These are phyloP conservation scores for Chironex yamaguchii DNA, from an alignment of 30 jellyfish, hydroid and myxozoan genomes.

Conservation along the genomic window DNA sequence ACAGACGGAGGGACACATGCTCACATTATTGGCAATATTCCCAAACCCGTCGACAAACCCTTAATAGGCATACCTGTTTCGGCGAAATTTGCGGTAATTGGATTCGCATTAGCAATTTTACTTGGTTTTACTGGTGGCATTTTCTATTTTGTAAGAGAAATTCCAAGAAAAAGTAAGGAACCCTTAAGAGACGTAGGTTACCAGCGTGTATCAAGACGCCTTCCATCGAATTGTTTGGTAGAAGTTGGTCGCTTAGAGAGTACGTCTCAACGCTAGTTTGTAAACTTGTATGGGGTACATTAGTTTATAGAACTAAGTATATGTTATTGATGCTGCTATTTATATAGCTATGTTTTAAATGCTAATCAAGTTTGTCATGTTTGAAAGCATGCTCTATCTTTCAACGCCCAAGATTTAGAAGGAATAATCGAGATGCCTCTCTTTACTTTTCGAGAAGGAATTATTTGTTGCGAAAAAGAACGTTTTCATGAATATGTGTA, in stretches of 20 bases:
- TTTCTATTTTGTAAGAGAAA: conserved; percentile 77
- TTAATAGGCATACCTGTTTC: conserved; percentile 78
- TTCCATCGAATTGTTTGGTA: not conserved
- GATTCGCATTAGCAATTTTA: conserved; percentile 76
- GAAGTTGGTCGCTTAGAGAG: not conserved
- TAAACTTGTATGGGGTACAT: too few relatives aligned
- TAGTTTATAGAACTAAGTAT: too few relatives aligned
- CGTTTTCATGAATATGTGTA: too few relatives aligned
- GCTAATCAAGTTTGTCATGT: too few relatives aligned
- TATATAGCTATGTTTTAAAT: too few relatives aligned
- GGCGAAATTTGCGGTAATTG: conserved; percentile 89
- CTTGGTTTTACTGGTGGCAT: conserved; percentile 87
- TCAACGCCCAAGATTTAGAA: too few relatives aligned
- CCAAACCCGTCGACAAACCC: conserved; percentile 12
- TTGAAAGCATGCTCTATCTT: too few relatives aligned
- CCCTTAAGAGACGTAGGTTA: not conserved
- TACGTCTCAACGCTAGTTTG: not conserved
- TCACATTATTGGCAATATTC: not conserved
- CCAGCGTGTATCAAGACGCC: not conserved
- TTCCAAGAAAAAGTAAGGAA: conserved; percentile 43
- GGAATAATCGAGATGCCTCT: too few relatives aligned
- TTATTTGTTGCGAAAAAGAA: too few relatives aligned
- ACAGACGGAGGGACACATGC: not conserved
- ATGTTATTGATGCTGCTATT: too few relatives aligned
- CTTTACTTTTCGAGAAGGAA: too few relatives aligned